Base-by-base conservation (phyloP, 2,113 vertebrate genomes). In the Nycticorax nycticorax region DNA sequence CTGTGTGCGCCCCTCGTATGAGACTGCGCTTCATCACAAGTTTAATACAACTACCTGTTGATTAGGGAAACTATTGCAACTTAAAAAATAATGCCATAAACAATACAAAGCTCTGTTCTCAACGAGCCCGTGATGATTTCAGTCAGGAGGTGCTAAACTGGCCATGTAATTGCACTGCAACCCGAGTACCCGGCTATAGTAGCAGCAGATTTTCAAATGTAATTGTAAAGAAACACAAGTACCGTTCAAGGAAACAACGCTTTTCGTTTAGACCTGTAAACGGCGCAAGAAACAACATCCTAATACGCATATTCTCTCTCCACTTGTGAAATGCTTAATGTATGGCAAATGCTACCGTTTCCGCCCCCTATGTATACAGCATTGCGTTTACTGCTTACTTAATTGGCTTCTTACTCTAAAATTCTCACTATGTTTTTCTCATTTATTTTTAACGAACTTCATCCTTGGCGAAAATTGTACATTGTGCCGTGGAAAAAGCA, bases 21-120 rank as follows among this genome's bases (percentile, higher is more conserved):
- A 82, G 57, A 60, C 23, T 87, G 18, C 19, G 67, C 18, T 91
- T 60, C 55, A 92, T 68, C 56, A 91, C 26, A 62, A 88, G 72
- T 79, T 91, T 89, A 86, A 84, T 89, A 64, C 33, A 95, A 68
- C 27, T 75, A 88, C 89, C 56, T 93, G 30, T 21, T 92, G 73
- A 89, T 90, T 89, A 97, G 32, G 76, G 32, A 95, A 97, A 96
- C 93, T 63, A 88, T 10, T 82, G 35, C 73, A 94, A 93, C 87
- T 94, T 90, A 30, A 85, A 89, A 96, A 95, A 95, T 56, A 90
- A 71, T 41, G 73, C 28, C 66, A 86, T 23, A 59, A 93, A 88
- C 41, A 80, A 43, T 27, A 23, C 32, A 94, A 66, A 91, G 41
- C 52, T 93, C 26, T 73, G 89, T 88, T 91, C 72, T 96, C 62